These are phyloP conservation scores for Mormyrops boulengeri DNA, from an alignment of 2,797 vertebrate genomes.

Conservation along the genomic window DNA sequence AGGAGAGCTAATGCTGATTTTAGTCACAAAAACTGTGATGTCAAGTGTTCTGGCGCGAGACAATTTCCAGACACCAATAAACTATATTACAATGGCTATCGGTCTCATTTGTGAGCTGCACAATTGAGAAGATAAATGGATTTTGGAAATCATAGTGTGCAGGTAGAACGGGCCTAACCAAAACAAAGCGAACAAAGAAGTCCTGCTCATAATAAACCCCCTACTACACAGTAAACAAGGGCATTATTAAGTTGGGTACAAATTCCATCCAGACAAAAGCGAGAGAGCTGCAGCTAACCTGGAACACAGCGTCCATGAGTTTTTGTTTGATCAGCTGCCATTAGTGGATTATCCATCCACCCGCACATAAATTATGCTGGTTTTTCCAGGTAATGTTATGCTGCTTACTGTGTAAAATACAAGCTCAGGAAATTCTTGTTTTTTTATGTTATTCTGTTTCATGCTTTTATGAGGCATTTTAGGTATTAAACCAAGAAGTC, in stretches of 20 bases:
- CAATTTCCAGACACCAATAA: neutral
- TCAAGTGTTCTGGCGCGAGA: neutral
- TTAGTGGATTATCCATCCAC: conserved; percentile 35
- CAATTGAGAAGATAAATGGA: neutral
- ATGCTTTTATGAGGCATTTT: neutral
- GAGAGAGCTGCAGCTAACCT: neutral
- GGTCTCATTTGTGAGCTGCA: neutral
- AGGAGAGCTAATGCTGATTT: neutral
- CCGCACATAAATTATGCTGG: conserved; percentile 24
- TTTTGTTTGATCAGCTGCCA: conserved; percentile 44
- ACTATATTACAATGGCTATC: neutral
- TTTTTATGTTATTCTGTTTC: neutral
- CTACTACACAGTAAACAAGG: neutral
- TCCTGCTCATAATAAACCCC: neutral
- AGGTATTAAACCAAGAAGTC: neutral
- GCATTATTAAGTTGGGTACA: conserved; percentile 5
- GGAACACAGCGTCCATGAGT: neutral
- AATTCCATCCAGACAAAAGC: neutral
- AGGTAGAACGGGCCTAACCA: neutral
- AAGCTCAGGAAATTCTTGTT: neutral
- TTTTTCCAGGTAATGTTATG: conserved; percentile 13
- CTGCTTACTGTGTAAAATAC: neutral
- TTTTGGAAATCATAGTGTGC: neutral
- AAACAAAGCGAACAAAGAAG: neutral
- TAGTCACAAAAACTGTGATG: neutral